phyloP scores from a whole-genome alignment of 2,113 vertebrate species.

The Seriola aureovittata region DNA sequence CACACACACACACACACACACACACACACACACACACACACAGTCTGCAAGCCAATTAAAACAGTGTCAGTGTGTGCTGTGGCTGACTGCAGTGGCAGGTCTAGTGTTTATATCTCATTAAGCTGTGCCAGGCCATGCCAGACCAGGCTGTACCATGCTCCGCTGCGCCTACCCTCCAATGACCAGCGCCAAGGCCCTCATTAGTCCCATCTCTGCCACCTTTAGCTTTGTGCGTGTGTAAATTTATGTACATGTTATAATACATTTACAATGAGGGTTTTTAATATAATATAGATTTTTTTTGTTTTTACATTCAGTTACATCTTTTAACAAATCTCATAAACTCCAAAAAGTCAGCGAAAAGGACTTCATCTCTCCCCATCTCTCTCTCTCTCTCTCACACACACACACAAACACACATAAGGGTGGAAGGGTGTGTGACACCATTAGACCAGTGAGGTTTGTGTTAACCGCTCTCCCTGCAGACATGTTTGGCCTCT shows the following conservation, averaged over 20 bases:
- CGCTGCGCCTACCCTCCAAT: conserved; percentile 48
- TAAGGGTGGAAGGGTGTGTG: not conserved
- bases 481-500: conserved; percentile 61
- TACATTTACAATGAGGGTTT: conserved; percentile 26
- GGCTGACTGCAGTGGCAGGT: conserved; percentile 67
- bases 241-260: conserved; percentile 20
- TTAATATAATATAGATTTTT: not conserved
- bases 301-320: conserved; percentile 1
- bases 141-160: conserved; percentile 66
- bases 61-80: conserved; percentile 66
- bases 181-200: conserved; percentile 58
- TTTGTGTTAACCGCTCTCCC: conserved; percentile 56
- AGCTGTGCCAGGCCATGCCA: conserved; percentile 70
- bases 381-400: not conserved
- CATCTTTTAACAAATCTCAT: conserved; percentile 7
- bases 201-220: conserved; percentile 61
- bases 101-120: conserved; percentile 79
- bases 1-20: conserved; percentile 25
- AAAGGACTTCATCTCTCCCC: not conserved
- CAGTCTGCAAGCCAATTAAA: conserved; percentile 67
- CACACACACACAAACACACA: not conserved
- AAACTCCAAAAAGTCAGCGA: conserved; percentile 32
- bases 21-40: conserved; percentile 16
- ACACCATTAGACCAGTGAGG: conserved; percentile 60
- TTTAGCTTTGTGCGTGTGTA: conserved; percentile 21